Conservation (phyloP, 2,113 vertebrate species). For the Tragelaphus buxtoni region DNA sequence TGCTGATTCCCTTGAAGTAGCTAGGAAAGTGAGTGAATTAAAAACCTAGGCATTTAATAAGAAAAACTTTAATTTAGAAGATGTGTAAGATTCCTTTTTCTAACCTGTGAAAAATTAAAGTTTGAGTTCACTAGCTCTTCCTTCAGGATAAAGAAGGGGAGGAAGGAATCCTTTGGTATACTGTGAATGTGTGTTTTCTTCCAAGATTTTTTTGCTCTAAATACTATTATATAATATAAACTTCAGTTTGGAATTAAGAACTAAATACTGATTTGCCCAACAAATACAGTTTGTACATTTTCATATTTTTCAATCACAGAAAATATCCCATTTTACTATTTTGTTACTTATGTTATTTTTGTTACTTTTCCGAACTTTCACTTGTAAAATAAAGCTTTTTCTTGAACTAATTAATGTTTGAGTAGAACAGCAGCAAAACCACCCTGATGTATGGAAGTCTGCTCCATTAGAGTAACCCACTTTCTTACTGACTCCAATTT, state of each 20-base stretch:
- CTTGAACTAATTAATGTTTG: neutral
- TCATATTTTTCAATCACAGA: constrained; percentile 16
- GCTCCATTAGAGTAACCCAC: neutral
- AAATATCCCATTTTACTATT: constrained; percentile 2
- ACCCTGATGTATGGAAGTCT: neutral
- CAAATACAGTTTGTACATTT: constrained; percentile 2
- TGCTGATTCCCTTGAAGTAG: constrained; percentile 84
- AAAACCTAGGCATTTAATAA: constrained; percentile 66
- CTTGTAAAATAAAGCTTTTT: neutral
- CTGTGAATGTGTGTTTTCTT: neutral
- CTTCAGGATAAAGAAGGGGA: neutral
- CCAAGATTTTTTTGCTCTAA: neutral
- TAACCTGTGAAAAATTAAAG: constrained; percentile 39
- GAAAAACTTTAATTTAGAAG: neutral
- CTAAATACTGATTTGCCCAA: neutral
- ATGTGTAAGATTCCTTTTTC: constrained; percentile 29
- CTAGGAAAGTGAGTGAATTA: constrained; percentile 72
- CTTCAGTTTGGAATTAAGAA: constrained; percentile 33
- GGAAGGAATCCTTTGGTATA: neutral
- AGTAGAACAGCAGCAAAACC: neutral
- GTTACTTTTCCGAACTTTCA: neutral
- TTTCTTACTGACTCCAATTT: neutral
- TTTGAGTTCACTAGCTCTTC: neutral
- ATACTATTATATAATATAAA: neutral
- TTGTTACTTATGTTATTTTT: constrained; percentile 7